Evolutionary conservation across 2,797 vertebrate genomes (phyloP).

Genomic region (Gallinago nigripennis): DNA sequence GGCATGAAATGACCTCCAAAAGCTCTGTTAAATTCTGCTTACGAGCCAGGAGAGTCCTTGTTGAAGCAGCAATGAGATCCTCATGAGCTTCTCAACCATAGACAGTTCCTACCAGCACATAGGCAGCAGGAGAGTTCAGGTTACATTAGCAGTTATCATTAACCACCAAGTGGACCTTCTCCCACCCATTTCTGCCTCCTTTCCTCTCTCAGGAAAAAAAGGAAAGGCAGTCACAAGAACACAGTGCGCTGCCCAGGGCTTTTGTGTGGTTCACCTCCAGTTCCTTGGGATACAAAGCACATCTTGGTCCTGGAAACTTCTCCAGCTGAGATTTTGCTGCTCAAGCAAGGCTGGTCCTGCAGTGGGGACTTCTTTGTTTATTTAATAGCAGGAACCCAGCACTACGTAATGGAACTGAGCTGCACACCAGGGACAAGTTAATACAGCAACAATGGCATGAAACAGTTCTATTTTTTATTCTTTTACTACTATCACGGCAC

Average conservation of each 20-base stretch:
- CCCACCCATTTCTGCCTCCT: background rate
- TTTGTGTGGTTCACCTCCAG: background rate
- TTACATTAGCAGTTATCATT: rapidly evolving
- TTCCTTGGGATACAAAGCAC: background rate
- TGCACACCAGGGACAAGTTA: background rate
- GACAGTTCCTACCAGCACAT: rapidly evolving
- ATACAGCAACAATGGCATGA: background rate
- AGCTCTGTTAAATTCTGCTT: background rate
- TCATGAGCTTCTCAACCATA: background rate
- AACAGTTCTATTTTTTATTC: background rate
- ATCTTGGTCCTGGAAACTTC: background rate
- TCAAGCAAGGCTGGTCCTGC: background rate
- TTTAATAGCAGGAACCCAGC: background rate
- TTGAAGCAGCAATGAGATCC: background rate
- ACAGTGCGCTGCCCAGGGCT: background rate
- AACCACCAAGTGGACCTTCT: background rate
- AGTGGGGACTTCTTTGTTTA: background rate
- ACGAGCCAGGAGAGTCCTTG: background rate
- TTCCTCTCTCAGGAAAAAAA: background rate
- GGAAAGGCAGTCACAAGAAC: background rate
- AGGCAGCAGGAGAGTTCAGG: background rate
- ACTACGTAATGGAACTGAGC: background rate
- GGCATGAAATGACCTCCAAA: background rate
- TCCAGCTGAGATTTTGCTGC: background rate
- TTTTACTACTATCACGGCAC: background rate